Evolutionary conservation across 2,113 vertebrate genomes (phyloP).

Genomic region (Columba janthina): DNA sequence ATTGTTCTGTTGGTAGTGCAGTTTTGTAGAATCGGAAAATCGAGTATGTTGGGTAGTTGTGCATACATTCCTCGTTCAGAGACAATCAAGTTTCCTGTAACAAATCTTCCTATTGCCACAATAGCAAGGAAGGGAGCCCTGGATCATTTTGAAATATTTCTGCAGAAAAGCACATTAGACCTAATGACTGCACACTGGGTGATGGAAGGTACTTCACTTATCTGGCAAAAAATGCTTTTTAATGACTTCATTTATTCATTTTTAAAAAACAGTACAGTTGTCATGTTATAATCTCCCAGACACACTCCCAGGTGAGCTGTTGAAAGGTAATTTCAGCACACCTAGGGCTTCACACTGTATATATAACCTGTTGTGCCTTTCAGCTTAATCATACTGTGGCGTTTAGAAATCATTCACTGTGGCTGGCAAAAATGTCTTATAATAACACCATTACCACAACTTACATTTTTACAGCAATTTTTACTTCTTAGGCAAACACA

Average conservation of each 20-base stretch:
- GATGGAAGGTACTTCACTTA: slow-evolving; percentile 67
- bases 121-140: slow-evolving; percentile 14
- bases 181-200: slow-evolving; percentile 53
- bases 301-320: slow-evolving; percentile 46
- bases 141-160: slow-evolving; percentile 69
- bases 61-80: slow-evolving; percentile 14
- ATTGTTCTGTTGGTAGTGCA: not conserved
- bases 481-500: slow-evolving; percentile 61
- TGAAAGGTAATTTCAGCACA: slow-evolving; percentile 64
- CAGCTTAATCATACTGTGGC: slow-evolving; percentile 65
- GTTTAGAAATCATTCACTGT: slow-evolving; percentile 61
- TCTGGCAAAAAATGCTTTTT: slow-evolving; percentile 58
- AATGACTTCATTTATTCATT: slow-evolving; percentile 73
- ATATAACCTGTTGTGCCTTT: slow-evolving; percentile 61
- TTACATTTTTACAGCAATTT: slow-evolving; percentile 63
- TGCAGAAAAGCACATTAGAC: slow-evolving; percentile 57
- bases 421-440: slow-evolving; percentile 52
- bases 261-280: slow-evolving; percentile 55
- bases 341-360: slow-evolving; percentile 41
- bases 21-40: slow-evolving; percentile 3
- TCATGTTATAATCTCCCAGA: slow-evolving; percentile 62
- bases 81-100: slow-evolving; percentile 38
- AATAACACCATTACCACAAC: slow-evolving; percentile 22
- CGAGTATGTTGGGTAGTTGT: not conserved
- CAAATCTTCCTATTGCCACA: slow-evolving; percentile 56